Evolutionary conservation across 2,113 vertebrate species (phyloP).

Genomic region (Larimichthys crocea): DNA sequence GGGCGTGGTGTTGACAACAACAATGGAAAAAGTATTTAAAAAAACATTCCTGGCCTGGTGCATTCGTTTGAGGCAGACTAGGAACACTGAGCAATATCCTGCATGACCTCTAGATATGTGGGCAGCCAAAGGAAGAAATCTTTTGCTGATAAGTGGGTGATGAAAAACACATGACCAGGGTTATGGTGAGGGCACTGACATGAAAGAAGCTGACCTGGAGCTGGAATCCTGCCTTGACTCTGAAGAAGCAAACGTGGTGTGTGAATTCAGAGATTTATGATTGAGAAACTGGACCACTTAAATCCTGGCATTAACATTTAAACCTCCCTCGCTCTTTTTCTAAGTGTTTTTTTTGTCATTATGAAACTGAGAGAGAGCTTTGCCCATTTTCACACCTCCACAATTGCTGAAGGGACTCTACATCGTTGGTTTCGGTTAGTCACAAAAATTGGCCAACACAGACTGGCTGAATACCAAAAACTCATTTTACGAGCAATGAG

Average conservation of each 20-base stretch:
- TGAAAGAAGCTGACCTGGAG: background rate
- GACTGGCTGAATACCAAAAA: background rate
- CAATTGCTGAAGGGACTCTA: accelerated
- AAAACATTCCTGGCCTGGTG: constrained; percentile 26
- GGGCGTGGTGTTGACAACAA: constrained; percentile 25
- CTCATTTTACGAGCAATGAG: too few relatives aligned
- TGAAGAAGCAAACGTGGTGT: background rate
- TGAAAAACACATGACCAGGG: constrained; percentile 5
- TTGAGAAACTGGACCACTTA: too few relatives aligned
- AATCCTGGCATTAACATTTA: background rate
- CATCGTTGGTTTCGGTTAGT: background rate
- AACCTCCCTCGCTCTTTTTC: background rate
- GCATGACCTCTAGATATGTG: background rate
- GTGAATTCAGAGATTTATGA: background rate
- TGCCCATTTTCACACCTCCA: background rate
- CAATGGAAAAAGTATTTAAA: constrained; percentile 25
- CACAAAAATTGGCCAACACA: background rate
- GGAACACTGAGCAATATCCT: constrained; percentile 50
- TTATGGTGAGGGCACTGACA: background rate
- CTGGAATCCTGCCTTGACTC: background rate
- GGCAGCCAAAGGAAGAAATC: background rate
- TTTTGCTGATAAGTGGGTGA: background rate
- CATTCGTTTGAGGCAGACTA: background rate
- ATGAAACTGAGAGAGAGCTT: background rate
- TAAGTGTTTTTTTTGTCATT: background rate